phyloP scores from a whole-genome alignment of 2,888 invertebrate genomes.

The Unio delphinus region DNA sequence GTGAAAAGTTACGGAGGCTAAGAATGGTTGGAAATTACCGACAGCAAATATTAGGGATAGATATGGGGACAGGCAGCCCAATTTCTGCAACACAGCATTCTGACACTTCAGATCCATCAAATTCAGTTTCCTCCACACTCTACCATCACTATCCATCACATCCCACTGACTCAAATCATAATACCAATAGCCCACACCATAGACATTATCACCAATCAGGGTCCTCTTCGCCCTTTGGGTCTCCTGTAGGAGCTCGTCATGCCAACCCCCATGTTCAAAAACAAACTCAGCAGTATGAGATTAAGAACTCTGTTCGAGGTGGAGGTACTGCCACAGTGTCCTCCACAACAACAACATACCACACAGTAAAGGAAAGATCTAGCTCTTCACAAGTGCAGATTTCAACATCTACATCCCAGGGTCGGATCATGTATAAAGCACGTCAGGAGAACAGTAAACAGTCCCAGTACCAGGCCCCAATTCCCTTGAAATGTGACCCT shows the following conservation, averaged over 20 bases:
- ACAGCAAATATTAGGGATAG: conserved; percentile 54
- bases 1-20: conserved; percentile 89
- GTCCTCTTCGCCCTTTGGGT: conserved; percentile 18
- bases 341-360: conserved; percentile 19
- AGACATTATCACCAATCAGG: conserved; percentile 17
- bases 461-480: conserved; percentile 73
- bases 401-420: conserved; percentile 47
- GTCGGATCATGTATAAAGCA: conserved; percentile 44
- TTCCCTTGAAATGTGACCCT: conserved; percentile 74
- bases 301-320: conserved; percentile 5
- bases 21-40: conserved; percentile 62
- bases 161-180: conserved; percentile 8
- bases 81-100: conserved; percentile 58
- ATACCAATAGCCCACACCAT: conserved; percentile 15
- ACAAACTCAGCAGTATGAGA: conserved; percentile 11
- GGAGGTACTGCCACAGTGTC: conserved; percentile 19
- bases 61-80: conserved; percentile 38
- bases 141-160: conserved; percentile 42
- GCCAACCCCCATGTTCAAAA: conserved; percentile 27
- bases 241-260: conserved; percentile 34
- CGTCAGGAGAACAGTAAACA: conserved; percentile 52
- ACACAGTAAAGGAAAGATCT: conserved; percentile 21
- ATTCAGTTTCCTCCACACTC: conserved; percentile 25
- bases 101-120: conserved; percentile 46
- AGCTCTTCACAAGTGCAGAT: conserved; percentile 49